A percentile compares a stretch with the other conserved stretches of the same genome.
Evolutionary conservation across 2,888 invertebrate genomes (phyloP).

Genomic region (Uloborus plumipes): DNA sequence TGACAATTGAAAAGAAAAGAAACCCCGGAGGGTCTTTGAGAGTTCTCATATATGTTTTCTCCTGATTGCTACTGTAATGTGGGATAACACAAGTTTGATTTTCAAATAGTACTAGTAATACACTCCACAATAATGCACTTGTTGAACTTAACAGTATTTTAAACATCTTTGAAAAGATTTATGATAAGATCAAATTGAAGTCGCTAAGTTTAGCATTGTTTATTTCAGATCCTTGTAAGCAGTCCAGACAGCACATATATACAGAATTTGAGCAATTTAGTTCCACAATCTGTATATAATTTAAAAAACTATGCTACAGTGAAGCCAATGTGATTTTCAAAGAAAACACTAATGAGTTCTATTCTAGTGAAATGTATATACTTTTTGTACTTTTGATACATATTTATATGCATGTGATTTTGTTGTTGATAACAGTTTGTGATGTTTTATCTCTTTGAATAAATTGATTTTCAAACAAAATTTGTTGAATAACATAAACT

Average conservation of each 20-base stretch:
- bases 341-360: not conserved
- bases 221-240: slow-evolving; percentile 28
- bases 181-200: too few relatives aligned
- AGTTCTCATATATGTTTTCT: too few relatives aligned
- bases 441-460: too few relatives aligned
- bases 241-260: slow-evolving; percentile 47
- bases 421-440: too few relatives aligned
- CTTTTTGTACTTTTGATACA: slow-evolving; percentile 29
- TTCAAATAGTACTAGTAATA: too few relatives aligned
- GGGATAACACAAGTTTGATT: too few relatives aligned
- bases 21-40: too few relatives aligned
- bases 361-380: slow-evolving; percentile 22
- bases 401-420: slow-evolving; percentile 16
- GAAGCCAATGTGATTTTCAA: slow-evolving; percentile 24
- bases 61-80: too few relatives aligned
- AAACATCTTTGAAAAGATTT: too few relatives aligned
- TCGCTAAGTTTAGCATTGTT: not conserved
- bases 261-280: slow-evolving; percentile 29
- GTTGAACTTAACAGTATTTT: too few relatives aligned
- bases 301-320: slow-evolving; percentile 22
- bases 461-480: not conserved
- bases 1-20: too few relatives aligned
- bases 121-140: too few relatives aligned
- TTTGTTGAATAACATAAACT: not conserved
- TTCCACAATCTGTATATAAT: slow-evolving; percentile 44